Base-by-base conservation (phyloP, 2,113 vertebrate genomes). In the Rynchops niger region DNA sequence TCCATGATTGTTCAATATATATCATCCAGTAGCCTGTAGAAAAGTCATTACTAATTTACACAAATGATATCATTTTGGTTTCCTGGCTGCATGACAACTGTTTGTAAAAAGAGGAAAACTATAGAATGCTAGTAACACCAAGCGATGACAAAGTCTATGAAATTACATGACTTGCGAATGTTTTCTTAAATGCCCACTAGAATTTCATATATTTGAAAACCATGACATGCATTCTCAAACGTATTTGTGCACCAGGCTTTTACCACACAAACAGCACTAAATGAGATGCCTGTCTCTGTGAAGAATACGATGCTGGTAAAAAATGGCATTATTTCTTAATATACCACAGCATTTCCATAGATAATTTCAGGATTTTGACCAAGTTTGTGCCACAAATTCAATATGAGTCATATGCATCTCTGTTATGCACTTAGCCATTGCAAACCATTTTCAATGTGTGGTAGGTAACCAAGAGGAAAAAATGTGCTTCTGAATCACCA, bases 271-370 rank as follows among this genome's bases (percentile, higher is more conserved):
- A 45, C 50, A 92, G 59, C 55, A 81, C 9, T 47, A 67, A 49
- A 86, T 19, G 43, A 87, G 52, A 72, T 45, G 30, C 30, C 40
- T 29, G 9, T 26, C 21, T 63, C 67, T 58, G 55, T 38, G 50
- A 74, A 15, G 7, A 90, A 49, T 43, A 72, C 1, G 3, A 62
- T 29, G 15, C 45, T 58, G 19, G 10, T 71, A 49, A 88, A 76
- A 59, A 86, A 53, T 3, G 15, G 23, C 8, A 7, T 25, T 12
- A 3, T 74, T 70, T 86, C 55, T n/a, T 53, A 4, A 70, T 61
- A 79, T 3, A 38, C 30, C 3, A 6, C 3, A 17, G 17, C 1
- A 1, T 65, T 70, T 76, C 52, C 34, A 53, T 1, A 23, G 12
- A 34, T 53, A 76, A 74, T 65, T 59, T 63, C 82, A 73, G 49